Conservation (phyloP, 2,113 vertebrate genomes). For the Delphinapterus leucas region DNA sequence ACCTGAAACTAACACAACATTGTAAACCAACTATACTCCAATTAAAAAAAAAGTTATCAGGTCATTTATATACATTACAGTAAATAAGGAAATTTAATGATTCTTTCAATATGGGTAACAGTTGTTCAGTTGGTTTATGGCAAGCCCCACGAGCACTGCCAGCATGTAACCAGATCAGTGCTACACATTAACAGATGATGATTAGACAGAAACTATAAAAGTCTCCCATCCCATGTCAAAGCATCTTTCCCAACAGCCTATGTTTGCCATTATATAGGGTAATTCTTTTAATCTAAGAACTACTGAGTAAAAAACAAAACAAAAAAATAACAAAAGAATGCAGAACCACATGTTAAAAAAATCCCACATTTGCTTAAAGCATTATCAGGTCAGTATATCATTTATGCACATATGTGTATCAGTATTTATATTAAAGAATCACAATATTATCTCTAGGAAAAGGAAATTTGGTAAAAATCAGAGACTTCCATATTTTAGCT, state of each 20-base stretch:
- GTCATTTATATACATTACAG: neutral
- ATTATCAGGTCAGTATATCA: neutral
- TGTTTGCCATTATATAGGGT: neutral
- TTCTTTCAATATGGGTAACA: neutral
- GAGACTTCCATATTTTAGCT: neutral
- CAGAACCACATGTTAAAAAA: neutral
- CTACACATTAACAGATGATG: neutral
- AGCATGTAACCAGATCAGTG: neutral
- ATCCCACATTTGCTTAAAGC: neutral
- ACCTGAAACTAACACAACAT: neutral
- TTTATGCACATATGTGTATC: neutral
- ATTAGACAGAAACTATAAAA: neutral
- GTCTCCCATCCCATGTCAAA: neutral
- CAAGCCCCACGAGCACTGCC: neutral
- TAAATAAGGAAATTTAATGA: neutral
- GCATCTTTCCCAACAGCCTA: neutral
- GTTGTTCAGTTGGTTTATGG: neutral
- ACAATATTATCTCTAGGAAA: neutral
- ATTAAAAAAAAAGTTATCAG: neutral
- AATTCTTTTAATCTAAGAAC: neutral
- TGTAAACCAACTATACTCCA: neutral
- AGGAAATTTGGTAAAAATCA: neutral
- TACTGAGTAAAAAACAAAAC: neutral
- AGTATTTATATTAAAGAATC: slow-evolving; percentile 26
- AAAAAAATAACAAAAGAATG: neutral